Base-by-base conservation (phyloP, 1,140 invertebrate genomes). In the Bilobella aurantiaca region DNA sequence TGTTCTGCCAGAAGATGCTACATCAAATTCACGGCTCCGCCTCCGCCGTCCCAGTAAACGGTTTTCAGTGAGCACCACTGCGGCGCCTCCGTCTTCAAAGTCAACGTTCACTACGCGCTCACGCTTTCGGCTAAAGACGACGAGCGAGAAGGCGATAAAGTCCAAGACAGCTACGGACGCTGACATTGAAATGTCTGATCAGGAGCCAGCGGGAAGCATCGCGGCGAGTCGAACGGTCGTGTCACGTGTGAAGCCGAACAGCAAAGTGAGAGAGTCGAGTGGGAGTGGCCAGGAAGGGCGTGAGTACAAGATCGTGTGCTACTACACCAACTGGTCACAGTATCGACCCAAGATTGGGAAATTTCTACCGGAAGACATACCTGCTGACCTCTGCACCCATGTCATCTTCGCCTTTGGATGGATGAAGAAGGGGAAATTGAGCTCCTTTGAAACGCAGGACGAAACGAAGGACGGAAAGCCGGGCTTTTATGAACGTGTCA, bases 301-400 rank as follows among this genome's bases (percentile, higher is more conserved):
- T 32, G 23, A 62, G 2, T 31, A 70, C 21, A 65, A 66, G 23
- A 81, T 94, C 62, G 91, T 95, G 1, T 96, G 93, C 76, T 97
- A 96, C 77, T 96, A 95, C 78, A 96, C 92, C 23, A 96, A 97
- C 80, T 97, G 94, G 94, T 93, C 94, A 0, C 94, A 97, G 75
- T 97, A 97, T 76, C 81, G 94, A 61, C 86, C 87, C 0, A 96
- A 95, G 76, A 81, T 90, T 63, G 94, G 91, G 31, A 96, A 96
- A 79, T 97, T 93, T 79, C 75, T 86, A 32, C 94, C 95, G 0
- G 94, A 97, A 80, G 91, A 98, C 76, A 96, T 97, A 67, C 87
- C 93, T 63, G 90, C 93, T 1, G 88, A 93, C 77, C 82, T 98
- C 3, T 98, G 95, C 77, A 97, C 94, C 0, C 94, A 97, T 79